phyloP scores from a whole-genome alignment of 2,113 vertebrate genomes.

The Heterocephalus glaber region DNA sequence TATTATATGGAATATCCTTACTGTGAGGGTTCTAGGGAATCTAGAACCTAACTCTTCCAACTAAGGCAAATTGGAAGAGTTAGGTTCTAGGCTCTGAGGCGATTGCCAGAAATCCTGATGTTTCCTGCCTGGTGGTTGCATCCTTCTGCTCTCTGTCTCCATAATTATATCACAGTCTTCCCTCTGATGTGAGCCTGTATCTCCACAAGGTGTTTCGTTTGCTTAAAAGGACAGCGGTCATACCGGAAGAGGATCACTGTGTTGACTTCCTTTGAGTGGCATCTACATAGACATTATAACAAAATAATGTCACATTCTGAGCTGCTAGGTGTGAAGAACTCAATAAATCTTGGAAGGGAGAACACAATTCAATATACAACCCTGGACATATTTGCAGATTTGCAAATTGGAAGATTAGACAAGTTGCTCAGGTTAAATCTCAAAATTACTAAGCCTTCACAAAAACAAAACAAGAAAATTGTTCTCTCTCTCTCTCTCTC shows the following conservation, averaged over 20 bases:
- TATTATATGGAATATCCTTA: rapidly evolving
- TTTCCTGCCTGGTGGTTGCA: rapidly evolving
- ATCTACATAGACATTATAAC: not conserved
- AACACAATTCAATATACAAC: rapidly evolving
- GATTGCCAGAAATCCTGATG: rapidly evolving
- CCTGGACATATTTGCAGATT: not conserved
- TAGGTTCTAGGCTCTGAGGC: no score
- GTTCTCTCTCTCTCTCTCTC: not conserved
- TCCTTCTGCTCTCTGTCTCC: rapidly evolving
- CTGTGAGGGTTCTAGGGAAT: rapidly evolving
- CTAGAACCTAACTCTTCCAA: no score
- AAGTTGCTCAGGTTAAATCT: not conserved
- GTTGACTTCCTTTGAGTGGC: rapidly evolving
- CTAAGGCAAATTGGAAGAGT: no score
- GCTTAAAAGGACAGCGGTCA: rapidly evolving
- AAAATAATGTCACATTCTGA: not conserved
- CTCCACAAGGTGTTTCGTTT: rapidly evolving
- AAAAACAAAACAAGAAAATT: not conserved
- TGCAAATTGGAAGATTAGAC: not conserved
- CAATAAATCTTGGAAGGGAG: rapidly evolving
- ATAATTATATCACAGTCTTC: rapidly evolving
- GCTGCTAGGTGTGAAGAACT: rapidly evolving
- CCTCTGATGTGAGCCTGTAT: rapidly evolving
- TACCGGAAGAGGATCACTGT: rapidly evolving
- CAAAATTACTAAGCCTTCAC: not conserved